Evolutionary conservation across 1,140 invertebrate species (phyloP), one percentile per base, ranked within the genome.

Genomic region (Magallana gigas): DNA sequence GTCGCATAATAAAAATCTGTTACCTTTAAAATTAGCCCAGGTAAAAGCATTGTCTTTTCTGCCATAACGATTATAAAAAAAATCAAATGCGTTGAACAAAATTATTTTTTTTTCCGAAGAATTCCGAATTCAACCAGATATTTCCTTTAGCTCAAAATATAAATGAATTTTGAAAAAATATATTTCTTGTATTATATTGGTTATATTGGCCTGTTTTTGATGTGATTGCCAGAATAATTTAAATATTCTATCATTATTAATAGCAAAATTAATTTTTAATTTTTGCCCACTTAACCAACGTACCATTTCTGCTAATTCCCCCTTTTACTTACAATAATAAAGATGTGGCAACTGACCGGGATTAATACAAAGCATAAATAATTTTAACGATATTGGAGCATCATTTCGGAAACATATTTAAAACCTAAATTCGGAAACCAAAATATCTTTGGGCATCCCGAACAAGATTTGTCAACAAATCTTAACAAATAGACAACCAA

Each of bases 1-100:
- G 68, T 23, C 68, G 68, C 68, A 29, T 76, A 76, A 76, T 76
- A 76, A 76, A 76, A 76, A 76, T 76, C 68, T 76, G 68, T 76
- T 76, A 76, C 68, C 68, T 76, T 76, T 0, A 64, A 64, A 64
- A 29, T 71, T 29, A 76, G 68, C 36, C 18, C 68, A 76, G 18
- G 68, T 76, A 76, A 76, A 76, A 76, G 68, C 68, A 29, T 76
- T 76, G 9, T 29, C 23, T n/a, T 71, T 64, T 18, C 60, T 64
- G 60, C 16, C 60, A 64, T 64, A 18, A 64, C 36, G 36, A 48
- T 48, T 48, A 48, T 48, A 48, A 48, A 48, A 48, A 36, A 48
- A 48, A 48, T 48, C 36, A 48, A 48, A 48, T 48, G 36, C 36
- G 36, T 48, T 48, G 36, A 48, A 48, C 60, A 64, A 64, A 64